These are phyloP conservation scores for Portunus trituberculatus DNA, from an alignment of 1,140 invertebrate species.

Conservation along the genomic window DNA sequence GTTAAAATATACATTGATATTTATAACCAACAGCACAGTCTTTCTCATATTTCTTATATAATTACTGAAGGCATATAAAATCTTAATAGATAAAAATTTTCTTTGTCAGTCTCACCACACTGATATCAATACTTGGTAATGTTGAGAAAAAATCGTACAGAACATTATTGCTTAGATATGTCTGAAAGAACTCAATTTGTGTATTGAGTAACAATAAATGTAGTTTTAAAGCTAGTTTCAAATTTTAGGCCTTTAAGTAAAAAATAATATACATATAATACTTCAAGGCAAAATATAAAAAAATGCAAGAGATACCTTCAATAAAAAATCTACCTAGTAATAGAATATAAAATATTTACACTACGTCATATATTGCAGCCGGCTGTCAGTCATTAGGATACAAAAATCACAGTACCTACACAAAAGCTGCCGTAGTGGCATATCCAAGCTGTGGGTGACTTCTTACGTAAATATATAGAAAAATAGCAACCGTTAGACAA, in stretches of 20 bases:
- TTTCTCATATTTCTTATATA: slow-evolving; percentile 70
- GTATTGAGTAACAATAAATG: slow-evolving; percentile 64
- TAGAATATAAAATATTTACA: slow-evolving; percentile 70
- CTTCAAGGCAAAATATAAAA: slow-evolving; percentile 69
- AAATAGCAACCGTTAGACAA: slow-evolving; percentile 65
- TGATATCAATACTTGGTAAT: slow-evolving; percentile 56
- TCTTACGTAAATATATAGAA: slow-evolving; percentile 50
- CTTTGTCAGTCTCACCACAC: slow-evolving; percentile 69
- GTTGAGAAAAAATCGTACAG: slow-evolving; percentile 53
- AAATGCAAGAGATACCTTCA: slow-evolving; percentile 36
- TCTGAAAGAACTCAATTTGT: slow-evolving; percentile 69
- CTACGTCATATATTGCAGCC: slow-evolving; percentile 72
- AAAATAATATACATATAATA: slow-evolving; percentile 72
- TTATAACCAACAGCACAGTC: slow-evolving; percentile 74
- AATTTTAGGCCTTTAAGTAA: slow-evolving; percentile 62
- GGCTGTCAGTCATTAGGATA: slow-evolving; percentile 71
- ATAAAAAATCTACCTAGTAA: slow-evolving; percentile 64
- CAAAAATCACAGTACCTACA: slow-evolving; percentile 68
- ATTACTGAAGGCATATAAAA: slow-evolving; percentile 75
- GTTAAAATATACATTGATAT: slow-evolving; percentile 76
- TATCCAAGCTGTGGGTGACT: slow-evolving; percentile 34
- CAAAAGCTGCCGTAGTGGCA: slow-evolving; percentile 46
- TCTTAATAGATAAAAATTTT: slow-evolving; percentile 64
- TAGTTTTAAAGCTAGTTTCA: slow-evolving; percentile 73
- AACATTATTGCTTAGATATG: slow-evolving; percentile 74